Percentiles rank a stretch among this genome's conserved stretches.
These are phyloP conservation scores for Ephydatia muelleri DNA, from an alignment of 37 sponge, comb jelly and placozoan species.

Conservation along the genomic window DNA sequence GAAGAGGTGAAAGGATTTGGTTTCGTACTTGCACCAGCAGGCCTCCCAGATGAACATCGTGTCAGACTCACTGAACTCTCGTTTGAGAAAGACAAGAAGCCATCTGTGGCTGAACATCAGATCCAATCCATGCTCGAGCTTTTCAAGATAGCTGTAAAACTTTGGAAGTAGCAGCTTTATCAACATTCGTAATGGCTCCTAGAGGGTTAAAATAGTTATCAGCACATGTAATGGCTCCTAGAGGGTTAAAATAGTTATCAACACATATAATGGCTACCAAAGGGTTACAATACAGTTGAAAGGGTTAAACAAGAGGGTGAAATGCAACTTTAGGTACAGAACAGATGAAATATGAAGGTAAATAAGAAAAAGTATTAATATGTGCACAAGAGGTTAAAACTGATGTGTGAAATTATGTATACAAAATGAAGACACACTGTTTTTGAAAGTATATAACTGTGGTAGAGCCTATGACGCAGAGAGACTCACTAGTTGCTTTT, in stretches of 20 bases:
- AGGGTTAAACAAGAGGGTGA: neutral
- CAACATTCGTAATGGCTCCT: slow-evolving; percentile 65
- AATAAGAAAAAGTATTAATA: neutral
- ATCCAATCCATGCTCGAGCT: slow-evolving; percentile 34
- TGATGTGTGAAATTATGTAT: neutral
- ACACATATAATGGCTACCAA: slow-evolving; percentile 45
- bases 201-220: slow-evolving; percentile 7
- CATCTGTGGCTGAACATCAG: slow-evolving; percentile 87
- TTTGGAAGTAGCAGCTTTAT: slow-evolving; percentile 52
- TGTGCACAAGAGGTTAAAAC: neutral
- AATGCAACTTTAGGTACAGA: neutral
- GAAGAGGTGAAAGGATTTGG: slow-evolving; percentile 72
- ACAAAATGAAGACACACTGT: no score
- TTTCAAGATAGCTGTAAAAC: slow-evolving; percentile 53
- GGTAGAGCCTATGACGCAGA: no score
- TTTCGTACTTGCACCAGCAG: slow-evolving; percentile 64
- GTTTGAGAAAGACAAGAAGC: slow-evolving; percentile 83
- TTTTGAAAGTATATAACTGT: no score
- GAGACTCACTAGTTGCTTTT: slow-evolving; percentile 64
- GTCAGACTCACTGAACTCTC: slow-evolving; percentile 73
- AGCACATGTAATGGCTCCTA: slow-evolving; percentile 64
- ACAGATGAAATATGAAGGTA: neutral
- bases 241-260: slow-evolving; percentile 23
- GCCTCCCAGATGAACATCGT: slow-evolving; percentile 75
- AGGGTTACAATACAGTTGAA: neutral